These are phyloP conservation scores for Holothuria leucospilota DNA, from an alignment of 53 echinoderm and acorn worm species.

Conservation along the genomic window DNA sequence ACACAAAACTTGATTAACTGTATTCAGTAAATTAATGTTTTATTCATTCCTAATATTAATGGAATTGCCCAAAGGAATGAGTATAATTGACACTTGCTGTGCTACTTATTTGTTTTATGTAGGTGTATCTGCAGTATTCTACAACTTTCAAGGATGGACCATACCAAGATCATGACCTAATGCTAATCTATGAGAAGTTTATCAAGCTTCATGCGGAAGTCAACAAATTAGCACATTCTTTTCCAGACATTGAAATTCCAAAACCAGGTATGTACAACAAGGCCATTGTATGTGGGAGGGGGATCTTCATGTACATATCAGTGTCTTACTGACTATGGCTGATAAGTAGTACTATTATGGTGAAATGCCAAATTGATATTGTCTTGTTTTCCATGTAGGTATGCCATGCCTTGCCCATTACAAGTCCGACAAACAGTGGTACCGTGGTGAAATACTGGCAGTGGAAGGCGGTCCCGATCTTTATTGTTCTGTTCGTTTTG, in stretches of 20 bases:
- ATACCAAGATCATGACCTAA: slow-evolving; percentile 30
- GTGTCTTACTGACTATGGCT: too few relatives aligned
- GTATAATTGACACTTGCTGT: too few relatives aligned
- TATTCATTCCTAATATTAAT: too few relatives aligned
- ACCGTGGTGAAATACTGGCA: slow-evolving; percentile 59
- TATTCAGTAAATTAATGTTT: too few relatives aligned
- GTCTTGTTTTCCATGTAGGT: not conserved
- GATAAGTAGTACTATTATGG: too few relatives aligned
- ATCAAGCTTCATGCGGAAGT: slow-evolving; percentile 24
- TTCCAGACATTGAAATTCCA: slow-evolving; percentile 11
- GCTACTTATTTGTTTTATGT: not conserved
- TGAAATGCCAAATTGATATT: too few relatives aligned
- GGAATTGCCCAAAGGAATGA: too few relatives aligned
- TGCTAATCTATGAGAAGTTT: slow-evolving; percentile 40
- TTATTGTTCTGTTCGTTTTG: slow-evolving; percentile 70
- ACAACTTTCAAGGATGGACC: slow-evolving; percentile 30
- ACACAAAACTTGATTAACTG: too few relatives aligned
- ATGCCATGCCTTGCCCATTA: slow-evolving; percentile 78
- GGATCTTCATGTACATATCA: too few relatives aligned
- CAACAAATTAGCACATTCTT: slow-evolving; percentile 20
- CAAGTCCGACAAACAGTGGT: slow-evolving; percentile 80
- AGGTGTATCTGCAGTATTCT: slow-evolving; percentile 42
- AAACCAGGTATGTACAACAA: slow-evolving; percentile 4
- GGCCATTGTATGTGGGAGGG: too few relatives aligned
- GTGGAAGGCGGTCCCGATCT: slow-evolving; percentile 50